These are phyloP conservation scores for Protobothrops mucrosquamatus DNA, from an alignment of 2,113 vertebrate genomes.

Conservation along the genomic window DNA sequence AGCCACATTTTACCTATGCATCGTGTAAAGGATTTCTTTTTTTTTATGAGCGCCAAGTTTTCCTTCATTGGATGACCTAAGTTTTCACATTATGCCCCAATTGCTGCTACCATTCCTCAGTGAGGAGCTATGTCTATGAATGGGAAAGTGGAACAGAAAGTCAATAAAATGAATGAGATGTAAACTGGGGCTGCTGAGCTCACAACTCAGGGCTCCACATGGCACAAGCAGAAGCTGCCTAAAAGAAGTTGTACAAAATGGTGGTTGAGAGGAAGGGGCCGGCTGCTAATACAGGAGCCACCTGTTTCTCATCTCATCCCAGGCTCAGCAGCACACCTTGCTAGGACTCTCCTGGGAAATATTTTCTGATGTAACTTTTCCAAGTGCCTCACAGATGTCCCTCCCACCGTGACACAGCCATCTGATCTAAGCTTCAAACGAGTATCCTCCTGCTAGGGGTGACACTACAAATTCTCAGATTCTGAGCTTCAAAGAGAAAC, in stretches of 20 bases:
- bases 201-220: not conserved
- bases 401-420: slow-evolving; percentile 29
- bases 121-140: not conserved
- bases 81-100: not conserved
- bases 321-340: slow-evolving; percentile 25
- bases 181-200: slow-evolving; percentile 11
- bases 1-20: not conserved
- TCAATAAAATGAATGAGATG: not conserved
- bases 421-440: slow-evolving; percentile 38
- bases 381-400: slow-evolving; percentile 47
- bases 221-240: not conserved
- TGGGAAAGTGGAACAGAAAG: not conserved
- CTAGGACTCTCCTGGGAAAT: slow-evolving; percentile 52
- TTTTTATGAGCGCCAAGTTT: not conserved
- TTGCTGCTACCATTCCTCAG: not conserved
- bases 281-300: slow-evolving; percentile 40
- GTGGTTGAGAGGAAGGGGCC: not conserved
- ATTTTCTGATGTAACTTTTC: slow-evolving; percentile 55
- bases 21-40: not conserved
- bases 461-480: not conserved
- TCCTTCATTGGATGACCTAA: not conserved
- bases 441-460: not conserved
- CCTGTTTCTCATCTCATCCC: slow-evolving; percentile 32
- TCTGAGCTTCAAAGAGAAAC: not conserved
- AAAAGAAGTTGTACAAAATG: slow-evolving; percentile 32